Conservation (phyloP, 1,140 invertebrate genomes). For the Aphis gossypii region DNA sequence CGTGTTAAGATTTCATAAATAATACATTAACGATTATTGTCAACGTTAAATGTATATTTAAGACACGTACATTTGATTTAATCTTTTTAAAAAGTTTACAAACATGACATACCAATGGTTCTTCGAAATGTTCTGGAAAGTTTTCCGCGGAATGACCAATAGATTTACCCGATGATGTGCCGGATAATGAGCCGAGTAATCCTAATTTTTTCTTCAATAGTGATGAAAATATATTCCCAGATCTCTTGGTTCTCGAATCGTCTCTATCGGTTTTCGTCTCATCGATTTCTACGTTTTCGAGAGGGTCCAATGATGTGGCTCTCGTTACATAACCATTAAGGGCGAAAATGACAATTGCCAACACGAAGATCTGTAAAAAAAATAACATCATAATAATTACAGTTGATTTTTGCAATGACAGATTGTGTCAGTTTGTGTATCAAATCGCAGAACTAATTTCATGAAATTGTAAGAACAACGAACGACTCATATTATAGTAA, state of each 20-base stretch:
- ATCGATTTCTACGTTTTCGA: not conserved
- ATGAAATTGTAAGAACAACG: not conserved
- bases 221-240: slow-evolving; percentile 14
- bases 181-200: not conserved
- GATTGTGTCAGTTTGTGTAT: no score
- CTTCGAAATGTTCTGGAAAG: not conserved
- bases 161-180: slow-evolving; percentile 31
- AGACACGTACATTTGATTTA: not conserved
- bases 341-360: not conserved
- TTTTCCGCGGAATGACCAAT: not conserved
- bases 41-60: not conserved
- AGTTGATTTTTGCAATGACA: not conserved
- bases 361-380: slow-evolving; percentile 29
- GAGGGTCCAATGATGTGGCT: not conserved
- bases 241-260: not conserved
- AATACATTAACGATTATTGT: not conserved
- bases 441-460: slow-evolving; percentile 39
- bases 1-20: not conserved
- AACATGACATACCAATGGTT: slow-evolving; percentile 14
- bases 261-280: not conserved
- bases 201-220: slow-evolving; percentile 39
- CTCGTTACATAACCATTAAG: not conserved
- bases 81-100: not conserved
- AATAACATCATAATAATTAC: not conserved
- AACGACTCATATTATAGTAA: not conserved